Evolutionary conservation across 2,797 vertebrate genomes (phyloP).

Genomic region (Esox masquinongy): DNA sequence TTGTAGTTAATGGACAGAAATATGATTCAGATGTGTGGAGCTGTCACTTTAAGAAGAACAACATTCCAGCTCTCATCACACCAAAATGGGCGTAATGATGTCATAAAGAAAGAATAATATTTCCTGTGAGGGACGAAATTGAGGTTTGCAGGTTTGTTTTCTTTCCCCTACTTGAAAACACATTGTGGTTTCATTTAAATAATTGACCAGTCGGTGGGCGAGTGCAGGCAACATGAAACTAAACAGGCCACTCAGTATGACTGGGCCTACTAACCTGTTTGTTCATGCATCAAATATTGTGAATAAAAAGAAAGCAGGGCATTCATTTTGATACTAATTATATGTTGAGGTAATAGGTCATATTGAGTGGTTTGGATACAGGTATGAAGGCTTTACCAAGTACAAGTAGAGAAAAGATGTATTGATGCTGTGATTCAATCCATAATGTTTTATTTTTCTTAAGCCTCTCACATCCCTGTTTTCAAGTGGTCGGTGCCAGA

Average conservation of each 20-base stretch:
- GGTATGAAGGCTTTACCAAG: neutral
- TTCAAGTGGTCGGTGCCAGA: neutral
- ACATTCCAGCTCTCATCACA: slow-evolving; percentile 37
- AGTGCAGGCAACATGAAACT: slow-evolving; percentile 7
- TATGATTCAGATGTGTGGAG: slow-evolving; percentile 45
- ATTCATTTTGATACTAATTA: neutral
- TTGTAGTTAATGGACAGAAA: slow-evolving; percentile 42
- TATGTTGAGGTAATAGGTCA: neutral
- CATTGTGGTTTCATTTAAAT: slow-evolving; percentile 26
- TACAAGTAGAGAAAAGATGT: neutral
- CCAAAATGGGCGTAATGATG: slow-evolving; percentile 29
- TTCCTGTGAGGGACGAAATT: slow-evolving; percentile 17
- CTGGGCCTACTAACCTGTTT: neutral
- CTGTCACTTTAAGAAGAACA: slow-evolving; percentile 31
- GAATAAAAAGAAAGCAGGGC: neutral
- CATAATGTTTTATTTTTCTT: slow-evolving; percentile 16
- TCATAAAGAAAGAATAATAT: slow-evolving; percentile 47
- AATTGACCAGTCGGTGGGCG: slow-evolving; percentile 45
- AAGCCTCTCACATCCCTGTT: slow-evolving; percentile 21
- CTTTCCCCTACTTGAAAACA: slow-evolving; percentile 36
- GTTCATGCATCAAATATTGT: neutral
- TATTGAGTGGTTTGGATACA: neutral
- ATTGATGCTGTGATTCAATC: neutral
- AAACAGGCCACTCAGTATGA: neutral
- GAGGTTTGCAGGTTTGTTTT: slow-evolving; percentile 28